Conservation (phyloP, 2,113 vertebrate species). For the Murina feae region DNA sequence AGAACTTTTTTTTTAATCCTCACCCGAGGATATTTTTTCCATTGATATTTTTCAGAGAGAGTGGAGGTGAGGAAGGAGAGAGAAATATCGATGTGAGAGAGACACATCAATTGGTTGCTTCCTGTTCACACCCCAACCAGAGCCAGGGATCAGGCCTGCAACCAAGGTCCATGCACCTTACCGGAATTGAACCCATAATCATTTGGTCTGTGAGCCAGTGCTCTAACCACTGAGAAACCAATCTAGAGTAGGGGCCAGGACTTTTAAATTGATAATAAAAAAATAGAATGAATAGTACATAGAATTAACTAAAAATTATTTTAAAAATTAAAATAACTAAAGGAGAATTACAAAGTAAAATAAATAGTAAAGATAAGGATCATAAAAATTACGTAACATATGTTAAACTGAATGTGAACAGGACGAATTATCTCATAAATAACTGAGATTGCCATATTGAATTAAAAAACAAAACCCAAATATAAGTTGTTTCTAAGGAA, state of each 20-base stretch:
- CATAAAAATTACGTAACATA: background rate
- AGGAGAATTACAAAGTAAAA: background rate
- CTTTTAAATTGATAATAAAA: background rate
- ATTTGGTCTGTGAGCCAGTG: too few relatives aligned
- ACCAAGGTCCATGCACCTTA: too few relatives aligned
- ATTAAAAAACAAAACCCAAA: conserved; percentile 34
- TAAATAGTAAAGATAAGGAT: background rate
- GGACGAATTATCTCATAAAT: conserved; percentile 4
- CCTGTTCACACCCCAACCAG: too few relatives aligned
- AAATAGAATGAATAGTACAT: background rate
- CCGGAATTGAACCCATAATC: too few relatives aligned
- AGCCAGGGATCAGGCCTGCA: too few relatives aligned
- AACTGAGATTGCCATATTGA: background rate
- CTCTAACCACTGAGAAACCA: too few relatives aligned
- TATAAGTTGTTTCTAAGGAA: conserved; percentile 46
- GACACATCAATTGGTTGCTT: too few relatives aligned
- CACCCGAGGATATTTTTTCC: too few relatives aligned
- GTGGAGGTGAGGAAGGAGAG: too few relatives aligned
- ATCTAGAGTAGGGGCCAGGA: background rate
- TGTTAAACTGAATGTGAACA: background rate
- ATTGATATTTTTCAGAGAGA: too few relatives aligned
- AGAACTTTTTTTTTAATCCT: background rate
- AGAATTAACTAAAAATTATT: background rate
- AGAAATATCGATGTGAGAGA: too few relatives aligned
- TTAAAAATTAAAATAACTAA: background rate